A percentile compares a stretch with the other conserved stretches of the same genome.
Evolutionary conservation across 1,140 invertebrate species (phyloP).

Genomic region (Chelonus insularis): DNA sequence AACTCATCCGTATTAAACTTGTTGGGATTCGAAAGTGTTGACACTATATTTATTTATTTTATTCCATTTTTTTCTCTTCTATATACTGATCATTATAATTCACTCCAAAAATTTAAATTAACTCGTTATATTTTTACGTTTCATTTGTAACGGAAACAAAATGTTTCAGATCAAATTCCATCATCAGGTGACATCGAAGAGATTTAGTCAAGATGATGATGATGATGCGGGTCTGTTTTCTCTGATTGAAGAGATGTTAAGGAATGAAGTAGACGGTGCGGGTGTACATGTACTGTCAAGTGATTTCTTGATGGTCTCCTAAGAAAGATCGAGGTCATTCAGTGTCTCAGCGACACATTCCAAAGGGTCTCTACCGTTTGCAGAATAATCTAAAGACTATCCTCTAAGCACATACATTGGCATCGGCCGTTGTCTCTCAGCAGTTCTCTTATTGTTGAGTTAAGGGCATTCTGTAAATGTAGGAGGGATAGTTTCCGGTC

Average conservation of each 20-base stretch:
- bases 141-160: constrained; percentile 23
- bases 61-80: not conserved
- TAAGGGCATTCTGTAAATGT: constrained; percentile 45
- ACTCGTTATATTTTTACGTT: constrained; percentile 18
- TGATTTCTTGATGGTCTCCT: not conserved
- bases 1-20: constrained; percentile 2
- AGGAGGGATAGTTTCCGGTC: constrained; percentile 55
- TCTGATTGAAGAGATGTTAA: too few species aligned
- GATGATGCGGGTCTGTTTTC: constrained; percentile 20
- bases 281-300: not conserved
- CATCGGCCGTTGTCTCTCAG: not conserved
- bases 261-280: not conserved
- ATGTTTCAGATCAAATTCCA: constrained; percentile 13
- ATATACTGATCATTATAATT: constrained; percentile 18
- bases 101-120: constrained; percentile 17
- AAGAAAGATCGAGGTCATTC: not conserved
- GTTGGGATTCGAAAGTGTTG: constrained; percentile 10
- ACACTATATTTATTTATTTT: constrained; percentile 22
- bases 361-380: constrained; percentile 1
- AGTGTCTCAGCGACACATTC: not conserved
- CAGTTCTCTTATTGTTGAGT: constrained; percentile 6
- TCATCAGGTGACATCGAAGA: too few species aligned
- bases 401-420: constrained; percentile 1
- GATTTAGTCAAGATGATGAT: not conserved
- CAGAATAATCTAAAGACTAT: not conserved